A percentile compares a stretch with the other conserved stretches of the same genome.
Evolutionary conservation across 2,888 invertebrate species (phyloP).

Genomic region (Hemicrepidius hirtus): DNA sequence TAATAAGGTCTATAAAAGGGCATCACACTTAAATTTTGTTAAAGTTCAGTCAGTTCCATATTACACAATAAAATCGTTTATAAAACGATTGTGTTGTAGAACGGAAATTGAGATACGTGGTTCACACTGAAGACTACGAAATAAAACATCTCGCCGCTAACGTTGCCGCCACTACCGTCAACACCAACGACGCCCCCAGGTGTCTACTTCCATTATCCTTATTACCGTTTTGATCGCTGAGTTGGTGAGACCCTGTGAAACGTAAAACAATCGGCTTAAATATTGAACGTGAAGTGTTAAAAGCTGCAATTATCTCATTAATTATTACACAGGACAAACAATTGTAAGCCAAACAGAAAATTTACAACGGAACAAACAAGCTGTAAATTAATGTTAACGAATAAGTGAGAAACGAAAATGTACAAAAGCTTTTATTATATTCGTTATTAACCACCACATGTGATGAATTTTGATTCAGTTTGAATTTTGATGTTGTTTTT

Average conservation of each 20-base stretch:
- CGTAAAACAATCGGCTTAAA: slow-evolving; percentile 21
- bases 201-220: slow-evolving; percentile 53
- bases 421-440: slow-evolving; percentile 40
- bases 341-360: slow-evolving; percentile 42
- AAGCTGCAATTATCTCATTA: slow-evolving; percentile 24
- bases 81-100: slow-evolving; percentile 54
- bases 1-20: slow-evolving; percentile 42
- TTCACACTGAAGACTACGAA: slow-evolving; percentile 54
- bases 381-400: slow-evolving; percentile 33
- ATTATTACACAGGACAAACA: slow-evolving; percentile 22
- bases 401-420: slow-evolving; percentile 40
- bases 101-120: slow-evolving; percentile 42
- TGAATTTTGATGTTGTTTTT: slow-evolving; percentile 32
- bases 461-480: slow-evolving; percentile 37
- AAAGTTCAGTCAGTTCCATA: slow-evolving; percentile 47
- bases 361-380: slow-evolving; percentile 34
- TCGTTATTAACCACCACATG: slow-evolving; percentile 39
- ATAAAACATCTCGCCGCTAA: slow-evolving; percentile 54
- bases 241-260: slow-evolving; percentile 45
- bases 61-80: slow-evolving; percentile 54
- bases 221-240: slow-evolving; percentile 42
- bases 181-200: slow-evolving; percentile 51
- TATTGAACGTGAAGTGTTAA: slow-evolving; percentile 8
- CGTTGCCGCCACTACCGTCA: slow-evolving; percentile 49
- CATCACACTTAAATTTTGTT: slow-evolving; percentile 51